Conservation (phyloP, 2,113 vertebrate species). For the Lamprotornis superbus region DNA sequence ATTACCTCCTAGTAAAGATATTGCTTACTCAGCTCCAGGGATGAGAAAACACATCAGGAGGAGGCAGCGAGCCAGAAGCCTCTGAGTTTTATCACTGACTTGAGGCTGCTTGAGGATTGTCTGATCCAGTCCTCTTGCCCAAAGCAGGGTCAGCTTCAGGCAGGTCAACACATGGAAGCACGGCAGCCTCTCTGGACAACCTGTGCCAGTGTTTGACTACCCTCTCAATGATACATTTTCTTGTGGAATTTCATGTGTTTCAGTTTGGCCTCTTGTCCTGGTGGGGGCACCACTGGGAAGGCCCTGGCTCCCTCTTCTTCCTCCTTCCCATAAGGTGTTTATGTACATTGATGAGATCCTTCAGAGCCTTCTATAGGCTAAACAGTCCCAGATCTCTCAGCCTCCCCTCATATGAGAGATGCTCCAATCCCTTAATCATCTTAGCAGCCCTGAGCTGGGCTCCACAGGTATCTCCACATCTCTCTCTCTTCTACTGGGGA, state of each 20-base stretch:
- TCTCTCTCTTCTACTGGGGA: neutral
- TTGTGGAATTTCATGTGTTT: neutral
- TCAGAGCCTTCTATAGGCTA: neutral
- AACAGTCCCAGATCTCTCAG: neutral
- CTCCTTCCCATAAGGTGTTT: neutral
- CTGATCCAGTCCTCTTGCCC: neutral
- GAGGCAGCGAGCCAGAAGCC: neutral
- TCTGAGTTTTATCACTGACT: neutral
- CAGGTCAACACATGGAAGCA: neutral
- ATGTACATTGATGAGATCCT: neutral
- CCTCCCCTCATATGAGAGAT: neutral
- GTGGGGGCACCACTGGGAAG: neutral
- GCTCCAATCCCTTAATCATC: neutral
- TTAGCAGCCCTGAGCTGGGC: neutral
- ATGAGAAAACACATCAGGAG: neutral
- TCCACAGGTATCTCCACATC: neutral
- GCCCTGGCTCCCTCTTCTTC: neutral
- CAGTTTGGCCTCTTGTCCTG: neutral
- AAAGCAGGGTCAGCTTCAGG: neutral
- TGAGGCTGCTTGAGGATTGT: neutral
- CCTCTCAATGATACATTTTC: neutral
- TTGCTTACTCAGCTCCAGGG: neutral
- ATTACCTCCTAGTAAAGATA: neutral
- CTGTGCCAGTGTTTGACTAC: neutral
- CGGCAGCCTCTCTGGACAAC: neutral